A percentile compares a stretch with the other conserved stretches of the same genome.
Evolutionary conservation across 2,113 vertebrate genomes (phyloP).

Genomic region (Passerina amoena): DNA sequence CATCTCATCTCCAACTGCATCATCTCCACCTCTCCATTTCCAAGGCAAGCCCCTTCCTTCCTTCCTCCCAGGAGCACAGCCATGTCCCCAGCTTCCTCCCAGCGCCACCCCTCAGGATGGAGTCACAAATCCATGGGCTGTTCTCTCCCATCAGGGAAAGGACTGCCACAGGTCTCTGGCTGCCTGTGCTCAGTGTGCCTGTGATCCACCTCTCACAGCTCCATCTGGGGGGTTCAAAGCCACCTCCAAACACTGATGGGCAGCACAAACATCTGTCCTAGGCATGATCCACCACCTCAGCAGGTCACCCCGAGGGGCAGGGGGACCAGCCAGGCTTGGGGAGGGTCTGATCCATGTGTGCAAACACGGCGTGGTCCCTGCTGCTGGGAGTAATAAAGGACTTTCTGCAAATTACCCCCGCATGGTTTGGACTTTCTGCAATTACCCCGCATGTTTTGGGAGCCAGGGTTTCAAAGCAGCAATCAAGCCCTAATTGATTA

Average conservation of each 20-base stretch:
- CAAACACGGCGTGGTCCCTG: fast-evolving
- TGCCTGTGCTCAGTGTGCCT: neutral
- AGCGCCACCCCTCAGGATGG: neutral
- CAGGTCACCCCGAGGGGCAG: neutral
- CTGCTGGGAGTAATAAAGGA: neutral
- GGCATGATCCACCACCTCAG: neutral
- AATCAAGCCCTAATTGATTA: conserved; percentile 17
- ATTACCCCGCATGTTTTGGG: neutral
- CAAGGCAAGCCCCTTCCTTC: neutral
- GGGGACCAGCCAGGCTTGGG: neutral
- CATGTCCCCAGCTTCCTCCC: neutral
- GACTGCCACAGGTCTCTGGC: neutral
- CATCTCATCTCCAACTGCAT: neutral
- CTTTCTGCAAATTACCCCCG: neutral
- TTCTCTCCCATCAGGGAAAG: neutral
- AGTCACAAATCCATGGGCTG: neutral
- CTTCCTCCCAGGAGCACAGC: neutral
- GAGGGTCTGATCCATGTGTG: neutral
- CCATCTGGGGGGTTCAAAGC: neutral
- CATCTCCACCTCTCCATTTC: neutral
- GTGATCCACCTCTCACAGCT: neutral
- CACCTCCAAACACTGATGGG: neutral
- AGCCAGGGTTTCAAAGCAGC: conserved; percentile 25
- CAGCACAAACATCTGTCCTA: neutral
- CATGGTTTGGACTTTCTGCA: neutral